Conservation (phyloP, 1,140 invertebrate genomes). For the Drosophila bipectinata region DNA sequence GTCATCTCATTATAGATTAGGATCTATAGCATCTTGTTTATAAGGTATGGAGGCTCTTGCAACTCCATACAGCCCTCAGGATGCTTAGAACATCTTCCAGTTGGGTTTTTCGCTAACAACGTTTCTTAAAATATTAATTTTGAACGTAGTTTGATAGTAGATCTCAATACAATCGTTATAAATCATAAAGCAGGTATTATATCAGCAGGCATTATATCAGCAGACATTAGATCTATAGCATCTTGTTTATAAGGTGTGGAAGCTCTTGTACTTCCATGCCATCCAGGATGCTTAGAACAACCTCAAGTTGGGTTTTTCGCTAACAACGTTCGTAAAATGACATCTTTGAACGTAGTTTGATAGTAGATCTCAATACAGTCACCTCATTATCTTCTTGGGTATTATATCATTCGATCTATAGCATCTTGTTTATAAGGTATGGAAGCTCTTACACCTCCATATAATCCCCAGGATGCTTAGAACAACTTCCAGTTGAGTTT, state of each 20-base stretch:
- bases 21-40: slow-evolving; percentile 3
- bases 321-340: slow-evolving; percentile 56
- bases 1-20: not conserved
- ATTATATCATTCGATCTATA: slow-evolving; percentile 6
- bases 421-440: slow-evolving; percentile 7
- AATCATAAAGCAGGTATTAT: too few species aligned
- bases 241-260: slow-evolving; percentile 7
- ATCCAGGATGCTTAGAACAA: slow-evolving; percentile 43
- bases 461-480: slow-evolving; percentile 39
- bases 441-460: not conserved
- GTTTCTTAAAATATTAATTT: slow-evolving; percentile 27
- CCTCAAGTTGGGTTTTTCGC: slow-evolving; percentile 65
- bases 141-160: slow-evolving; percentile 72
- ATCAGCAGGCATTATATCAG: too few species aligned
- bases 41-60: slow-evolving; percentile 1
- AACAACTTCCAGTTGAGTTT: slow-evolving; percentile 57
- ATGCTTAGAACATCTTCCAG: slow-evolving; percentile 31
- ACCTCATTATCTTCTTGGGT: not conserved
- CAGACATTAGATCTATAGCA: slow-evolving; percentile 11
- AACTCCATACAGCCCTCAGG: not conserved
- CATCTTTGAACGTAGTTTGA: slow-evolving; percentile 67
- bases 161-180: slow-evolving; percentile 25
- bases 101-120: slow-evolving; percentile 76
- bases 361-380: slow-evolving; percentile 54
- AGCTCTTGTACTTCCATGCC: not conserved